Evolutionary conservation across 2,888 invertebrate species (phyloP).

Genomic region (Charanyca ferruginea): DNA sequence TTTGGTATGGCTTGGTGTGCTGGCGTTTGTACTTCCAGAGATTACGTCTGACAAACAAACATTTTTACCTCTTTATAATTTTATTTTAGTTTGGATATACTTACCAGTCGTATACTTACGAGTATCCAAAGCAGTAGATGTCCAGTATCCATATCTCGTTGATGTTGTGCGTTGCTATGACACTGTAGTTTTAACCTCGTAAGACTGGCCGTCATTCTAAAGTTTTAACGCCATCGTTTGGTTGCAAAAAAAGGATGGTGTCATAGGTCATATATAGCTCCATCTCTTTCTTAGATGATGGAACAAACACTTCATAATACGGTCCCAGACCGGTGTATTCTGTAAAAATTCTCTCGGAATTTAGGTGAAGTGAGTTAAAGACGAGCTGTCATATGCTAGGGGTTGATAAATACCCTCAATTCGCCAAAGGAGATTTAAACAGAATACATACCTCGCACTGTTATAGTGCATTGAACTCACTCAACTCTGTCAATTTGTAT

Average conservation of each 20-base stretch:
- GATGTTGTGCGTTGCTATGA: not conserved
- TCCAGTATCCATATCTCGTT: not conserved
- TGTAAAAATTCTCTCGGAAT: too few species aligned
- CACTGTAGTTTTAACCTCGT: not conserved
- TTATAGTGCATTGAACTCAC: too few species aligned
- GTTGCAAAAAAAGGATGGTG: not conserved
- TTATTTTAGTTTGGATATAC: constrained; percentile 8
- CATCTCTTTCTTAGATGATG: not conserved
- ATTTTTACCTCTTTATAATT: too few species aligned
- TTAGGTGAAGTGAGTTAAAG: too few species aligned
- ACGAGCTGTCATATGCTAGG: too few species aligned
- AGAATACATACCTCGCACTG: too few species aligned
- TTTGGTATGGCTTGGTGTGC: too few species aligned
- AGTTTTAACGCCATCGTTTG: not conserved
- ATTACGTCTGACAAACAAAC: too few species aligned
- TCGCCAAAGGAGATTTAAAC: too few species aligned
- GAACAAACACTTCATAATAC: not conserved
- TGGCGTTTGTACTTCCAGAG: too few species aligned
- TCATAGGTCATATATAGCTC: not conserved
- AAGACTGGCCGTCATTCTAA: not conserved
- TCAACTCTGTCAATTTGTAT: not conserved
- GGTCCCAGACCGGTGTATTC: too few species aligned
- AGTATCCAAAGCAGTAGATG: not conserved
- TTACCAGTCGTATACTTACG: constrained; percentile 37
- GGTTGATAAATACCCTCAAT: too few species aligned